These are phyloP conservation scores for Perizoma flavofasciatum DNA, from an alignment of 2,888 invertebrate genomes.

Conservation along the genomic window DNA sequence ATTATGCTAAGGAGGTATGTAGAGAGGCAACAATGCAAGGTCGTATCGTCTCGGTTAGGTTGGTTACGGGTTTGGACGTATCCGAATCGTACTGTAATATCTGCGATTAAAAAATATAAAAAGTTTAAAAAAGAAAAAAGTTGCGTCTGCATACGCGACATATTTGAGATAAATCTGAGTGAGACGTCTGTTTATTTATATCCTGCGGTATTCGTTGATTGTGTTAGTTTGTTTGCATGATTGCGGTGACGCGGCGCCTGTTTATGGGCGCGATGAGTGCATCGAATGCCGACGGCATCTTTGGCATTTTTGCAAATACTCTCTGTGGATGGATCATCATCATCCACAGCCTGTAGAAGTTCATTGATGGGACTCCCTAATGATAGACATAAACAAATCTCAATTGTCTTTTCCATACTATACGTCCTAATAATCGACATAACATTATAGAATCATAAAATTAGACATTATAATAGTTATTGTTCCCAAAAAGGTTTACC, in stretches of 20 bases:
- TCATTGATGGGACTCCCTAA: too few species aligned
- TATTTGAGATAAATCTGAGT: slow-evolving; percentile 63
- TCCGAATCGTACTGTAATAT: slow-evolving; percentile 39
- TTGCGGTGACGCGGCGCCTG: slow-evolving; percentile 47
- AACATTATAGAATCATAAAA: too few species aligned
- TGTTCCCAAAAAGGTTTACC: too few species aligned
- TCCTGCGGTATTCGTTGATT: slow-evolving; percentile 69
- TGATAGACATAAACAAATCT: too few species aligned
- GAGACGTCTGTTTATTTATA: slow-evolving; percentile 67
- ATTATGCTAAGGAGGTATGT: slow-evolving; percentile 46
- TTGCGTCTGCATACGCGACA: slow-evolving; percentile 45
- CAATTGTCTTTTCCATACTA: too few species aligned
- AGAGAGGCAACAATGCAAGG: slow-evolving; percentile 63
- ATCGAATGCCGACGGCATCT: slow-evolving; percentile 45
- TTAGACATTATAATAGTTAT: too few species aligned
- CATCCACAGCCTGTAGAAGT: slow-evolving; percentile 1
- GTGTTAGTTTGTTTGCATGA: slow-evolving; percentile 67
- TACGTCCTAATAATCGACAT: too few species aligned
- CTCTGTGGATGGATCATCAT: slow-evolving; percentile 19
- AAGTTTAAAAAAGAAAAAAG: slow-evolving; percentile 48
- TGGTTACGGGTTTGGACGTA: slow-evolving; percentile 47
- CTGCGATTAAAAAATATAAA: slow-evolving; percentile 31
- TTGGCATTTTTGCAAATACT: slow-evolving; percentile 39
- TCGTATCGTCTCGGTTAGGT: slow-evolving; percentile 55
- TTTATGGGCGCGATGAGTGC: slow-evolving; percentile 47